Conservation (phyloP, 2,888 invertebrate genomes). For the Exocentrus adspersus region DNA sequence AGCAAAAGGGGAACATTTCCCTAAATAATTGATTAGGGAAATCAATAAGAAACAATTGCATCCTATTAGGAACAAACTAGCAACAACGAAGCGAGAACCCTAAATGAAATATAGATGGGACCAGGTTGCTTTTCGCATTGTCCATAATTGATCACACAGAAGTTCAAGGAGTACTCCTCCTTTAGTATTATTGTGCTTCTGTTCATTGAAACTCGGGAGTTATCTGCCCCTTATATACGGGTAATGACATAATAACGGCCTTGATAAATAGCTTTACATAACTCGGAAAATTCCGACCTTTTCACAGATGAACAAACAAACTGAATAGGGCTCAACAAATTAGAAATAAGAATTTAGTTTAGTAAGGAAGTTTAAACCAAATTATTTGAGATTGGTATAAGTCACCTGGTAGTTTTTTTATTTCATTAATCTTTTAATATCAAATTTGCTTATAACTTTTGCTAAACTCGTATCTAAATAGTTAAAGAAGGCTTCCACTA, state of each 20-base stretch:
- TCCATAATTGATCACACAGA: conserved; percentile 44
- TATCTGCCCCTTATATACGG: not conserved
- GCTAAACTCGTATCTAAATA: too few species aligned
- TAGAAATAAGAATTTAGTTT: too few species aligned
- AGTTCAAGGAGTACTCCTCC: conserved; percentile 27
- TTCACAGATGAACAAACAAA: too few species aligned
- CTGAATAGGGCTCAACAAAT: too few species aligned
- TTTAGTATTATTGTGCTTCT: not conserved
- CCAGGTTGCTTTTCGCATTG: conserved; percentile 46
- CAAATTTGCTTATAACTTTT: too few species aligned
- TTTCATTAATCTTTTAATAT: too few species aligned
- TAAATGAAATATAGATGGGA: conserved; percentile 50
- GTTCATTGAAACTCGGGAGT: not conserved
- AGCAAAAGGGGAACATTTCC: conserved; percentile 30
- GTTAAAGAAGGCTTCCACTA: too few species aligned
- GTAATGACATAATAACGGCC: not conserved
- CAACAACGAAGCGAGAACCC: conserved; percentile 46
- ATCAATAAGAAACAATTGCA: conserved; percentile 50
- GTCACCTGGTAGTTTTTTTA: too few species aligned
- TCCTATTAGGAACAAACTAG: conserved; percentile 46
- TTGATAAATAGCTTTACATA: too few species aligned
- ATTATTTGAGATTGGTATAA: too few species aligned
- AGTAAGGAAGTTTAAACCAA: too few species aligned
- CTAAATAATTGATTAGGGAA: conserved; percentile 44
- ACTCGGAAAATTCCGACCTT: too few species aligned